Evolutionary conservation across 2,113 vertebrate genomes (phyloP).

Genomic region (Coryphaenoides rupestris): DNA sequence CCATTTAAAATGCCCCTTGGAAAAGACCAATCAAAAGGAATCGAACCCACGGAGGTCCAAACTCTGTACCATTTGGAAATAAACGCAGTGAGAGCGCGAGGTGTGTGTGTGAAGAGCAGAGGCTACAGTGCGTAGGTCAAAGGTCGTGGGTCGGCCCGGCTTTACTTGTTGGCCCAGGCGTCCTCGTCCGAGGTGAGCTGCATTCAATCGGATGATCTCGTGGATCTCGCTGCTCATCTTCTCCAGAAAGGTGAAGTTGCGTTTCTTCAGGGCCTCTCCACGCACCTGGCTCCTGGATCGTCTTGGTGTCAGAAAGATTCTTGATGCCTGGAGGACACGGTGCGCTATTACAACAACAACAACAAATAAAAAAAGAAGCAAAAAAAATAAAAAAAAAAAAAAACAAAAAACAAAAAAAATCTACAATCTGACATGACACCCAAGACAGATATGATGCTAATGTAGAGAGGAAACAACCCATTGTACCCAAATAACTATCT

Average conservation of each 20-base stretch:
- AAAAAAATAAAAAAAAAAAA: no score
- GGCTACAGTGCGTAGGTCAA: no score
- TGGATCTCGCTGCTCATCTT: slow-evolving; percentile 97
- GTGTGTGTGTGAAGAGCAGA: no score
- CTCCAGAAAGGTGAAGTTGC: slow-evolving; percentile 95
- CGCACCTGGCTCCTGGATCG: slow-evolving; percentile 88
- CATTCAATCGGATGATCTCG: slow-evolving; percentile 93
- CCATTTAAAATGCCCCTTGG: no score
- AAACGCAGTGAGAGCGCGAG: no score
- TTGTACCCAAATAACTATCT: no score
- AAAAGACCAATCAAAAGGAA: no score
- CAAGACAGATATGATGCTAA: background rate
- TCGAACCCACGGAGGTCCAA: no score
- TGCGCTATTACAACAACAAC: background rate
- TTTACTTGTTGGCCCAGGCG: slow-evolving; percentile 93
- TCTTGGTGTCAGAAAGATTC: slow-evolving; percentile 95
- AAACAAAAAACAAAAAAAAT: no score
- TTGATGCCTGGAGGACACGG: slow-evolving; percentile 82
- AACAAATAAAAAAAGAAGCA: no score
- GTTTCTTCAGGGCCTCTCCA: slow-evolving; percentile 95
- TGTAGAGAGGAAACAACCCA: no score
- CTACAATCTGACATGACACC: background rate
- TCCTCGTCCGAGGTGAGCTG: slow-evolving; percentile 99
- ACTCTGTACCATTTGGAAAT: no score
- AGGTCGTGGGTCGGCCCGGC: background rate